Conservation (phyloP, 2,113 vertebrate species). For the Typhlomys cinereus region DNA sequence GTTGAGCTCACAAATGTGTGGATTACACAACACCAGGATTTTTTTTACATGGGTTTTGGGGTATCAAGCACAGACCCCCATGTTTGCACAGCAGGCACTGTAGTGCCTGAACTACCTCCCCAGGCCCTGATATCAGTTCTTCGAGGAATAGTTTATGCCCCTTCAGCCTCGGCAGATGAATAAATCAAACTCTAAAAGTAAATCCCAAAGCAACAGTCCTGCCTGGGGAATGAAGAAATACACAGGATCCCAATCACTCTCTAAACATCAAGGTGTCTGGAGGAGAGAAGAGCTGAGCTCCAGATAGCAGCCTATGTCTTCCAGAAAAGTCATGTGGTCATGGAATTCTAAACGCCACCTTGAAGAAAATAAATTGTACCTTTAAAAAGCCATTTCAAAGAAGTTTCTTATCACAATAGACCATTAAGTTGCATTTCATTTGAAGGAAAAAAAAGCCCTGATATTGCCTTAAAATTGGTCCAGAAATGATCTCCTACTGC, state of each 20-base stretch:
- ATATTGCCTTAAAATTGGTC: slow-evolving; percentile 21
- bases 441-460: slow-evolving; percentile 42
- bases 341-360: slow-evolving; percentile 69
- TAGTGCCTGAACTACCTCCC: too few relatives aligned
- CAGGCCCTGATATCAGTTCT: too few relatives aligned
- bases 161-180: slow-evolving; percentile 60
- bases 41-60: too few relatives aligned
- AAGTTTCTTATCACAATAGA: slow-evolving; percentile 28
- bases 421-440: slow-evolving; percentile 1
- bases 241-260: slow-evolving; percentile 39
- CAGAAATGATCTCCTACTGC: not conserved
- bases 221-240: slow-evolving; percentile 51
- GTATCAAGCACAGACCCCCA: too few relatives aligned
- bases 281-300: not conserved
- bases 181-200: slow-evolving; percentile 56
- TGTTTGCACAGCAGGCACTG: too few relatives aligned
- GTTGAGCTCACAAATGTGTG: too few relatives aligned
- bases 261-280: slow-evolving; percentile 35
- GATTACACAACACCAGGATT: too few relatives aligned
- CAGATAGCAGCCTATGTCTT: slow-evolving; percentile 37
- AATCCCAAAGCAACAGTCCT: slow-evolving; percentile 58
- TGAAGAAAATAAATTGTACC: slow-evolving; percentile 24
- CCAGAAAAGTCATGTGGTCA: slow-evolving; percentile 50
- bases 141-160: slow-evolving; percentile 39
- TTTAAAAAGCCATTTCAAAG: slow-evolving; percentile 45